Evolutionary conservation across 2,888 invertebrate genomes (phyloP).

Genomic region (Lochmaea capreae): DNA sequence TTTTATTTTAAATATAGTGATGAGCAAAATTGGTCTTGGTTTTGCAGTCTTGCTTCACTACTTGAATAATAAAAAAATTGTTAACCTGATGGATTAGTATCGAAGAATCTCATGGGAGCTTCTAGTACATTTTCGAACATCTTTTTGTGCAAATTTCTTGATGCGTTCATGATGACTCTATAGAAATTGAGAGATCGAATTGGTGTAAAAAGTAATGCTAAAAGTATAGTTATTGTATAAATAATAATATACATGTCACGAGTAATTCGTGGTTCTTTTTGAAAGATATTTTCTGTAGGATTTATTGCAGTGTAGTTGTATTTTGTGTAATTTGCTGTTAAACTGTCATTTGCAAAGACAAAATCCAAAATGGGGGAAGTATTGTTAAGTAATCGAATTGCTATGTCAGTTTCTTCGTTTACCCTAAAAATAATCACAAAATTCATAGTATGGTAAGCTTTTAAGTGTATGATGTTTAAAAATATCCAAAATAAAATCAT

Average conservation of each 20-base stretch:
- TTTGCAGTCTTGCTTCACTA: too few species aligned
- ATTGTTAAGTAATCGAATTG: background rate
- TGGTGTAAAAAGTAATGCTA: constrained; percentile 72
- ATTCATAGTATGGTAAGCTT: background rate
- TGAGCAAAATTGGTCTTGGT: too few species aligned
- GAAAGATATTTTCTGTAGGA: background rate
- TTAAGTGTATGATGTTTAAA: too few species aligned
- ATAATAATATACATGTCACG: constrained; percentile 66
- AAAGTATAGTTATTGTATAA: constrained; percentile 71
- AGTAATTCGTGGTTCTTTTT: background rate
- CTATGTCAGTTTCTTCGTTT: background rate
- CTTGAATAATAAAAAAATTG: too few species aligned
- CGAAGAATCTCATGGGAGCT: constrained; percentile 85
- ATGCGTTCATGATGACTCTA: constrained; percentile 80
- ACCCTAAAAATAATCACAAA: constrained; percentile 3
- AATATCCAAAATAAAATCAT: too few species aligned
- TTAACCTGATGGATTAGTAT: constrained; percentile 82
- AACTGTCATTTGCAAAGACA: background rate
- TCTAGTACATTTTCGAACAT: constrained; percentile 83
- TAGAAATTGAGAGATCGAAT: constrained; percentile 78
- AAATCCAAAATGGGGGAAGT: background rate
- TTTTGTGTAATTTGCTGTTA: background rate
- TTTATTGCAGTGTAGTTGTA: constrained; percentile 15
- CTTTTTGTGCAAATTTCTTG: constrained; percentile 78
- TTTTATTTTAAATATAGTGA: too few species aligned